A percentile compares a stretch with the other conserved stretches of the same genome.
Evolutionary conservation across 2,888 invertebrate genomes (phyloP).

Genomic region (Mesorhabditis sp.): DNA sequence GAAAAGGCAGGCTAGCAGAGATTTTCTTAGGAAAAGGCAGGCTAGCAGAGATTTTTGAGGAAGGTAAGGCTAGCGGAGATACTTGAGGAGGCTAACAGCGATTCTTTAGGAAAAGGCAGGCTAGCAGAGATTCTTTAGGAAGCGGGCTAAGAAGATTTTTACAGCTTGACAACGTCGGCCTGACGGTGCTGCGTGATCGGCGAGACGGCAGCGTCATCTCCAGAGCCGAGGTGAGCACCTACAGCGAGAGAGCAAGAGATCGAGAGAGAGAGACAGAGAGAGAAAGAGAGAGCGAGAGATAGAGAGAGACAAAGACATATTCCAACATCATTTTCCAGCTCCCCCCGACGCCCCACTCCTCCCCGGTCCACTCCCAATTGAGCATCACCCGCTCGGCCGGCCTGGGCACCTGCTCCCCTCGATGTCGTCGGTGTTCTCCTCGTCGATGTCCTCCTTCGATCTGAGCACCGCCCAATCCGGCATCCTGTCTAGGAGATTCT

Average conservation of each 20-base stretch:
- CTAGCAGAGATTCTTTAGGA: no score
- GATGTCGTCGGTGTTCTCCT: neutral
- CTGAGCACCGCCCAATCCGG: neutral
- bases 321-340: neutral
- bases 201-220: neutral
- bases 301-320: no score
- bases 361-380: neutral
- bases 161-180: neutral
- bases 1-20: no score
- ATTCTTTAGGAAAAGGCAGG: no score
- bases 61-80: no score
- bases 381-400: neutral
- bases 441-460: neutral
- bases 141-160: neutral
- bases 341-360: neutral
- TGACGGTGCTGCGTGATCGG: neutral
- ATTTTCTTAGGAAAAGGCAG: no score
- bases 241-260: no score
- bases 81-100: no score
- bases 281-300: no score
- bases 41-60: no score
- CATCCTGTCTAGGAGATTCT: constrained; percentile 4
- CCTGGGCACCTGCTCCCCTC: neutral
- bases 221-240: neutral
- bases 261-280: no score